Conservation (phyloP, 2,113 vertebrate genomes). For the Eudyptes chrysolophus region DNA sequence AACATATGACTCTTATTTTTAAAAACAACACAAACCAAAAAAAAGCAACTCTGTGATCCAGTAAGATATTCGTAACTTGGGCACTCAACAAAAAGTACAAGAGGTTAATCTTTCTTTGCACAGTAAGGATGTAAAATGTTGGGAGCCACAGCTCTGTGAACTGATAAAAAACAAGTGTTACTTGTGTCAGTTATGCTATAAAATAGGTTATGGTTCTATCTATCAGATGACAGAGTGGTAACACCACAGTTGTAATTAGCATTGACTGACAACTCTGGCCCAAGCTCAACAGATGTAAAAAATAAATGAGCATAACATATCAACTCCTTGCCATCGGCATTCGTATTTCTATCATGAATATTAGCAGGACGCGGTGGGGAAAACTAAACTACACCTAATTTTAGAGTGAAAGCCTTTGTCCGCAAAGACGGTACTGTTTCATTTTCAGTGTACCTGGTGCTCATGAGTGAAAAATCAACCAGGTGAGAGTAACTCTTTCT, state of each 20-base stretch:
- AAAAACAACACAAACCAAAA: background rate
- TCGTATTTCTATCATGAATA: background rate
- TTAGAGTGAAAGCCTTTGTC: background rate
- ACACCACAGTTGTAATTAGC: background rate
- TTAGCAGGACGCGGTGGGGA: background rate
- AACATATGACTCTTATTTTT: background rate
- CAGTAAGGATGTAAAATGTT: background rate
- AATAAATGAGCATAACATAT: background rate
- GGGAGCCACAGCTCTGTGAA: background rate
- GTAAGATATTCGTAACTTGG: background rate
- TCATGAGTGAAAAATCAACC: background rate
- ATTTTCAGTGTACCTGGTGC: background rate
- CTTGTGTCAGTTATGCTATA: background rate
- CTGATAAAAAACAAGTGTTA: background rate
- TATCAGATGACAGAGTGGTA: background rate
- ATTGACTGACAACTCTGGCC: constrained; percentile 39
- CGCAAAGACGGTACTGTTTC: rapidly evolving
- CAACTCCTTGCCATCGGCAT: background rate
- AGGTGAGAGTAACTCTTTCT: background rate
- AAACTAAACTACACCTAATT: background rate
- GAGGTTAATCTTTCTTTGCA: background rate
- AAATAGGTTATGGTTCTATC: background rate
- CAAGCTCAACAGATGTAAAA: background rate
- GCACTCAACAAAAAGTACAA: background rate
- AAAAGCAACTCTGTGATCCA: background rate